phyloP scores from a whole-genome alignment of 2,888 invertebrate genomes.

The Hyposoter didymator region DNA sequence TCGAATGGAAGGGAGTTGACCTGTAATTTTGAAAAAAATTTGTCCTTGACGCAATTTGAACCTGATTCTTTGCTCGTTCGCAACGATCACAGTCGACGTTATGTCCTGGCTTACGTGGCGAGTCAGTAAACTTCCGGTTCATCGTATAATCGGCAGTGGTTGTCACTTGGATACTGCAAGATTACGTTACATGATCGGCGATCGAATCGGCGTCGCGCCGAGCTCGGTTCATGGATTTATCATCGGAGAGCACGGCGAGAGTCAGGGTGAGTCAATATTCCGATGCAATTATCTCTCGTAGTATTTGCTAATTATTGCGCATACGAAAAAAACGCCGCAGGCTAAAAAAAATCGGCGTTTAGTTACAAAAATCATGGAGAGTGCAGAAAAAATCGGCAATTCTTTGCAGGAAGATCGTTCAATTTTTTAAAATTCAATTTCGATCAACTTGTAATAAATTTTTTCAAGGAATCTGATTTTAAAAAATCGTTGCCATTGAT shows the following conservation, averaged over 20 bases:
- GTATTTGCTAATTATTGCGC: background rate
- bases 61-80: background rate
- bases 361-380: too few relatives aligned
- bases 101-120: constrained; percentile 89
- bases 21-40: background rate
- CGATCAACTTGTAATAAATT: background rate
- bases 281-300: background rate
- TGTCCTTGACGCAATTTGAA: background rate
- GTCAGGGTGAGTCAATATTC: constrained; percentile 85
- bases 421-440: background rate
- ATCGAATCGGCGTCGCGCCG: constrained; percentile 86
- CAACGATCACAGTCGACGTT: constrained; percentile 85
- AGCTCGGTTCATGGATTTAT: constrained; percentile 87
- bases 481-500: background rate
- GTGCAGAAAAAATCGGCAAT: background rate
- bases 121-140: constrained; percentile 86
- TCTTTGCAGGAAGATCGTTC: background rate
- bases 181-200: constrained; percentile 86
- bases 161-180: constrained; percentile 88
- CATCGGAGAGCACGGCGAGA: constrained; percentile 89
- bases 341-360: too few relatives aligned
- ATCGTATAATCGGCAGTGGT: constrained; percentile 87
- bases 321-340: background rate
- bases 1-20: too few relatives aligned
- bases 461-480: background rate